Evolutionary conservation across 92 coral and sea anemone species (phyloP).

Genomic region (Ricordea florida): DNA sequence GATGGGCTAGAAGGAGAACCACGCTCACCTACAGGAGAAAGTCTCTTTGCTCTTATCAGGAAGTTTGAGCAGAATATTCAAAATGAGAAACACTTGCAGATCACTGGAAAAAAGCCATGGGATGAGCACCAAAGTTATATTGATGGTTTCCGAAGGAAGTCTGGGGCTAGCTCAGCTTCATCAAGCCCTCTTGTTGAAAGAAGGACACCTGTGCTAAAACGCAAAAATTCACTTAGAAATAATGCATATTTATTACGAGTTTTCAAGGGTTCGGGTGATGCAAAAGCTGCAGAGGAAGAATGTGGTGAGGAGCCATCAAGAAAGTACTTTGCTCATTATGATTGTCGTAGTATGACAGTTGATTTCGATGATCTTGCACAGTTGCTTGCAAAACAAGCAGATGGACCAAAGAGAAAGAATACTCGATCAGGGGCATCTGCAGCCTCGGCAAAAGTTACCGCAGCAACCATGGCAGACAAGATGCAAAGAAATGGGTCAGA

Average conservation of each 20-base stretch:
- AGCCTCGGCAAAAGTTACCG: slow-evolving; percentile 87
- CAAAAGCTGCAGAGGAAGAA: slow-evolving; percentile 77
- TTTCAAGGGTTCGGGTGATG: slow-evolving; percentile 69
- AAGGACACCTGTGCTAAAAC: slow-evolving; percentile 74
- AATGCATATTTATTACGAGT: slow-evolving; percentile 72
- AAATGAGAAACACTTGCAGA: slow-evolving; percentile 44
- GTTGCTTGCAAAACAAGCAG: slow-evolving; percentile 75
- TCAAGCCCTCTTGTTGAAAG: slow-evolving; percentile 88
- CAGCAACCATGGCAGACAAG: slow-evolving; percentile 77
- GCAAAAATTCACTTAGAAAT: slow-evolving; percentile 84
- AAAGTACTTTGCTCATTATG: slow-evolving; percentile 91
- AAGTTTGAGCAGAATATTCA: slow-evolving; percentile 88
- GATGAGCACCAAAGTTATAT: slow-evolving; percentile 56
- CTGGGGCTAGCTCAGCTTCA: slow-evolving; percentile 52
- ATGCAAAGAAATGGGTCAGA: slow-evolving; percentile 71
- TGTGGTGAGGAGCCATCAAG: slow-evolving; percentile 65
- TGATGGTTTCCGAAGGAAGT: slow-evolving; percentile 68
- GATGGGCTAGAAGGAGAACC: slow-evolving; percentile 61
- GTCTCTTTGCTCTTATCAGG: slow-evolving; percentile 84
- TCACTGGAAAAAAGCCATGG: slow-evolving; percentile 34
- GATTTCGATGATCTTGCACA: slow-evolving; percentile 86
- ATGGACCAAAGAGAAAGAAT: slow-evolving; percentile 88
- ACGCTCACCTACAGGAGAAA: slow-evolving; percentile 93
- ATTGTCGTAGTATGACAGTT: slow-evolving; percentile 88
- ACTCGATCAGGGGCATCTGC: slow-evolving; percentile 98